Evolutionary conservation across 2,797 vertebrate species (phyloP).

Genomic region (Oryzias dopingdopingensis): DNA sequence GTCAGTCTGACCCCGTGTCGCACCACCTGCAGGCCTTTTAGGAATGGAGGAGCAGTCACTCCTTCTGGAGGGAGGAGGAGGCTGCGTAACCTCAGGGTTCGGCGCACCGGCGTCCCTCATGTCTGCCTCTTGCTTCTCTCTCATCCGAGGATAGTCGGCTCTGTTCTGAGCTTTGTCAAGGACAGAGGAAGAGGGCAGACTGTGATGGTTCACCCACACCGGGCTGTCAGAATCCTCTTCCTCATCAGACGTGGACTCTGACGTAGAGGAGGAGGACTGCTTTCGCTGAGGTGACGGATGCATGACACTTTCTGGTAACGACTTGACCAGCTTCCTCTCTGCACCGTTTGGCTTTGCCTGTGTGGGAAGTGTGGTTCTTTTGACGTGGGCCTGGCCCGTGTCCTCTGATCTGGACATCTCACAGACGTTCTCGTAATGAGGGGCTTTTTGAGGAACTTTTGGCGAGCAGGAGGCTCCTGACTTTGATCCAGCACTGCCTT

Average conservation of each 20-base stretch:
- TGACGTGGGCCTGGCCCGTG: slow-evolving; percentile 60
- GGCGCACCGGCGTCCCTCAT: slow-evolving; percentile 30
- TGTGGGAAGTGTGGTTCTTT: slow-evolving; percentile 72
- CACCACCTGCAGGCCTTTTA: slow-evolving; percentile 70
- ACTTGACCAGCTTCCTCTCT: slow-evolving; percentile 73
- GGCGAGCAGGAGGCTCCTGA: slow-evolving; percentile 40
- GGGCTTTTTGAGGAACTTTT: slow-evolving; percentile 71
- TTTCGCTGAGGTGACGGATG: slow-evolving; percentile 46
- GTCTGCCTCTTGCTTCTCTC: slow-evolving; percentile 64
- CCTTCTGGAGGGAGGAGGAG: slow-evolving; percentile 65
- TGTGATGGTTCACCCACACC: slow-evolving; percentile 77
- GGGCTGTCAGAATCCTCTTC: slow-evolving; percentile 74
- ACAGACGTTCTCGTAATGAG: slow-evolving; percentile 85
- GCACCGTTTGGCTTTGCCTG: slow-evolving; percentile 63
- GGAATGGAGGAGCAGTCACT: slow-evolving; percentile 79
- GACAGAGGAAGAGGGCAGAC: slow-evolving; percentile 61
- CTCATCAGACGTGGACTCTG: slow-evolving; percentile 69
- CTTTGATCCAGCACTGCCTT: slow-evolving; percentile 57
- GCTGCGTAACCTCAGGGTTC: slow-evolving; percentile 56
- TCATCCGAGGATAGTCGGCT: slow-evolving; percentile 44
- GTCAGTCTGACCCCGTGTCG: slow-evolving; percentile 74
- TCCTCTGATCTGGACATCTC: slow-evolving; percentile 65
- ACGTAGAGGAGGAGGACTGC: slow-evolving; percentile 77
- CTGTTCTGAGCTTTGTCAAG: slow-evolving; percentile 56
- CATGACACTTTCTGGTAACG: slow-evolving; percentile 66